Conservation (phyloP, 1,140 invertebrate species). For the Melanaphis sacchari region DNA sequence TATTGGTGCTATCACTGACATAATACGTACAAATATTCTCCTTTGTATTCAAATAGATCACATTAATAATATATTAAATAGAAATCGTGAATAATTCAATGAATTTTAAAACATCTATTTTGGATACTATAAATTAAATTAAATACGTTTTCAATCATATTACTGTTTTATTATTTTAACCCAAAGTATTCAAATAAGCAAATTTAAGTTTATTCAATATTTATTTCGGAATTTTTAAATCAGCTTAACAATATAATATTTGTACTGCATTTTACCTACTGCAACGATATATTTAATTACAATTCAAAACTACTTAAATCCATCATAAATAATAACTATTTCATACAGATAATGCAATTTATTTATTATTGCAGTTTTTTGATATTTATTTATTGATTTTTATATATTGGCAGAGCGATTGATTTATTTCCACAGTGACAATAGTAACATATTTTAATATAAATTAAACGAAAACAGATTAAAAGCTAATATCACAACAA, state of each 20-base stretch:
- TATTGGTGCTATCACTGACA: background rate
- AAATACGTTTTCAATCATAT: background rate
- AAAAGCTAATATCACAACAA: background rate
- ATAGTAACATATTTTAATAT: background rate
- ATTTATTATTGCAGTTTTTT: background rate
- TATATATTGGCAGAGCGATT: background rate
- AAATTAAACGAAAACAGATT: background rate
- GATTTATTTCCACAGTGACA: background rate
- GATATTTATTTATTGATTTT: background rate
- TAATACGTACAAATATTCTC: background rate
- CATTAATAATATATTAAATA: background rate
- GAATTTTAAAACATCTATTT: background rate
- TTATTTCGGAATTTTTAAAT: background rate
- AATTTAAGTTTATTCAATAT: conserved; percentile 17
- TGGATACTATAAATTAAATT: background rate
- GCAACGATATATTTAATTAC: background rate
- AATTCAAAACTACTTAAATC: background rate
- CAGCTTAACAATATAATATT: background rate
- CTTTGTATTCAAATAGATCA: background rate
- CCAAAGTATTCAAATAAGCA: background rate
- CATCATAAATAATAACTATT: background rate
- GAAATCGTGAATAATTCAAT: background rate
- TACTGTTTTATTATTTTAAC: background rate
- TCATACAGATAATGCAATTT: background rate
- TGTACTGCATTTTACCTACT: background rate